phyloP scores from a whole-genome alignment of 2,113 vertebrate genomes.

The Aspiorhynchus laticeps region DNA sequence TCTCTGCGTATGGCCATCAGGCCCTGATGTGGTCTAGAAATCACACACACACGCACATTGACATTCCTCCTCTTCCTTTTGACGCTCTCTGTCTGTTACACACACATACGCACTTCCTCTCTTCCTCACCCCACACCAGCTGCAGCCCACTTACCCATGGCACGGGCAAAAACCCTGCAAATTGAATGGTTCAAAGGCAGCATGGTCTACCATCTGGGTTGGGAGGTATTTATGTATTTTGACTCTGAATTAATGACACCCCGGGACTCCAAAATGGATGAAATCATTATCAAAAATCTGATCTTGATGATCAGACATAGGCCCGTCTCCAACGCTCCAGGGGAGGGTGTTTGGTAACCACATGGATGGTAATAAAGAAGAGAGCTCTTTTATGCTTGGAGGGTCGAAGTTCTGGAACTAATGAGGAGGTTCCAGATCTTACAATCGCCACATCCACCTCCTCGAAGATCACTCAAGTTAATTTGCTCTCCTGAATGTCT shows the following conservation, averaged over 20 bases:
- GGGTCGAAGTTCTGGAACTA: slow-evolving; percentile 33
- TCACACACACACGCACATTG: slow-evolving; percentile 56
- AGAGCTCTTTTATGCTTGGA: slow-evolving; percentile 31
- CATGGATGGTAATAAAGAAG: slow-evolving; percentile 39
- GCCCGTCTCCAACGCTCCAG: neutral
- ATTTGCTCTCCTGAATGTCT: slow-evolving; percentile 32
- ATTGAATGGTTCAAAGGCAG: slow-evolving; percentile 76
- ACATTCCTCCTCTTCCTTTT: slow-evolving; percentile 2
- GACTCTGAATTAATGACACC: slow-evolving; percentile 48
- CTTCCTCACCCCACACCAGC: slow-evolving; percentile 63
- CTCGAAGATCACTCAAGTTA: slow-evolving; percentile 34
- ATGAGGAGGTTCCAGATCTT: slow-evolving; percentile 32
- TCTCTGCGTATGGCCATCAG: slow-evolving; percentile 71
- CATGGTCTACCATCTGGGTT: slow-evolving; percentile 75
- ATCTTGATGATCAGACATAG: slow-evolving; percentile 31
- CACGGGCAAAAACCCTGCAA: slow-evolving; percentile 73
- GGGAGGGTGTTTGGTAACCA: slow-evolving; percentile 27
- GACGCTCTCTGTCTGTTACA: slow-evolving; percentile 24
- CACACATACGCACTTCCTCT: slow-evolving; percentile 33
- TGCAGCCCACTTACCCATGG: slow-evolving; percentile 76
- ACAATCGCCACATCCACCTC: neutral
- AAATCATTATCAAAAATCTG: slow-evolving; percentile 48
- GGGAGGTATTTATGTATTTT: slow-evolving; percentile 48
- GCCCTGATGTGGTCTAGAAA: slow-evolving; percentile 74
- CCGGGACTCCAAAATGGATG: slow-evolving; percentile 60